These are phyloP conservation scores for Trichonephila inaurata DNA, from an alignment of 1,140 invertebrate species.

Conservation along the genomic window DNA sequence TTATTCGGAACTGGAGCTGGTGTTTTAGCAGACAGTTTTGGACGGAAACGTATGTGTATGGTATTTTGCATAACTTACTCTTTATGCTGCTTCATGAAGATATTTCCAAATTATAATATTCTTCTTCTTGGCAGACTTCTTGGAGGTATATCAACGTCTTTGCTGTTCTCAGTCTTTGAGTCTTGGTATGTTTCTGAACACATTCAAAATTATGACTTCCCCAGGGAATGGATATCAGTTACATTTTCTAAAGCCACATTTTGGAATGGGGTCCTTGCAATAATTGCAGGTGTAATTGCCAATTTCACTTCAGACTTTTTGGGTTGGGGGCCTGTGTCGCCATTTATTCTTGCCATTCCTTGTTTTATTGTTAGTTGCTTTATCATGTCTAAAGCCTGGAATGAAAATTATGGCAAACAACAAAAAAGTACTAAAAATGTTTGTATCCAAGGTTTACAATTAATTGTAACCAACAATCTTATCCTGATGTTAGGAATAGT, in stretches of 20 bases:
- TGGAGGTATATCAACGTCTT: constrained; percentile 87
- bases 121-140: constrained; percentile 84
- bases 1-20: constrained; percentile 86
- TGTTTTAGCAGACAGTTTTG: constrained; percentile 85
- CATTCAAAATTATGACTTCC: constrained; percentile 83
- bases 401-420: constrained; percentile 85
- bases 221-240: constrained; percentile 82
- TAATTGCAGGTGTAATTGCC: constrained; percentile 85
- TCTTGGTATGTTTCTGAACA: constrained; percentile 88
- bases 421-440: constrained; percentile 78
- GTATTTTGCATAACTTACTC: constrained; percentile 85
- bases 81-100: constrained; percentile 85
- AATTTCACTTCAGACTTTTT: constrained; percentile 85
- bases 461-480: constrained; percentile 81
- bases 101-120: constrained; percentile 82
- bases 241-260: constrained; percentile 86
- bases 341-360: constrained; percentile 85
- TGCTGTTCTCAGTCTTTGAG: constrained; percentile 88
- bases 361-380: constrained; percentile 83
- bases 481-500: constrained; percentile 85
- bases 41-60: constrained; percentile 82
- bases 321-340: constrained; percentile 84
- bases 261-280: constrained; percentile 87
- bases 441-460: constrained; percentile 79
- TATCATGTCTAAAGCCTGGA: constrained; percentile 83